Base-by-base conservation (phyloP, 35 echinoderm and acorn worm species). In the Ophiothrix spiculata region DNA sequence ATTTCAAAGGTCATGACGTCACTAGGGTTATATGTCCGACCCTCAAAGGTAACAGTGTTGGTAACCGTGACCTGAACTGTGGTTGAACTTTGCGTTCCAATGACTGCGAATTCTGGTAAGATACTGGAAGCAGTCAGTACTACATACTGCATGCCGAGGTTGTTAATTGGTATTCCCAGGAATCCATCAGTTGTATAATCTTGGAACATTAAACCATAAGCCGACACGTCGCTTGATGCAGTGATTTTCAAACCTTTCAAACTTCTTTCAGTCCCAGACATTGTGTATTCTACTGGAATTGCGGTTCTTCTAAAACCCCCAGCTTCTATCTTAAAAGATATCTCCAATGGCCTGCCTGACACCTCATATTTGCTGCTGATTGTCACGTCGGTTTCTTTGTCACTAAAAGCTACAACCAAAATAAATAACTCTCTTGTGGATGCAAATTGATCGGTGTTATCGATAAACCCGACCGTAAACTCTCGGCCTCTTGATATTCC, bases 371-470 rank as follows among this genome's bases (percentile, higher is more conserved):
- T 37, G 78, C 91, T 92, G 49, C 85, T 92, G 0, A 92, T 88
- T 23, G 91, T 88, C 17, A 88, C 91, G 35, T 64, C 56, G 31
- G 91, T 92, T 88, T 35, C 17, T 17, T 83, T 23, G 56, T 92
- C 80, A 78, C 91, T 88, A 35, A 92, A 92, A 16, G 91, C 85
- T 19, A 92, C 91, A 1, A 92, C 91, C 38, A 78, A 39, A 16
- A 92, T 64, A 38, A 64, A 78, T 12, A 88, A 73, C 32, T 84
- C 17, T 12, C 37, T 82, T 1, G 42, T 23, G 2, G 63, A 32
- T 14, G 1, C 25, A 77, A 0, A 2, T 82, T 38, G 36, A 38
- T 33, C 8, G 6, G 0, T 1, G 35, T 92, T 84, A 35, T 75
- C 85, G 1, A 56, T 60, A 60, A 88, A 92, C n/a, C 37, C 36